Evolutionary conservation across 2,797 vertebrate species (phyloP).

Genomic region (Octomys mimax): DNA sequence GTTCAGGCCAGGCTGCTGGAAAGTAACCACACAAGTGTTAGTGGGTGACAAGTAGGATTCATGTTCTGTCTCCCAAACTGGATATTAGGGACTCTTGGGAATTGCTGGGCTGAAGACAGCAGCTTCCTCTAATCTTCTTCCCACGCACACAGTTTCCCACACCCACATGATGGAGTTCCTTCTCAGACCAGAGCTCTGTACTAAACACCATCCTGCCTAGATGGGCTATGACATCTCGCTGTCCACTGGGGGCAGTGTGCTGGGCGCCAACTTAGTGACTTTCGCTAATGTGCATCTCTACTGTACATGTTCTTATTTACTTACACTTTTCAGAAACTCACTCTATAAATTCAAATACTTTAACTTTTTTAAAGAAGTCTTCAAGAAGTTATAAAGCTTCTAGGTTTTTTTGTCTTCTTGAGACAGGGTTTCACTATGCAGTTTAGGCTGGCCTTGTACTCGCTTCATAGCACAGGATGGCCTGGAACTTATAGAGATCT

Average conservation of each 20-base stretch:
- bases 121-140: conserved; percentile 48
- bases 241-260: not conserved
- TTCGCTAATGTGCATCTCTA: not conserved
- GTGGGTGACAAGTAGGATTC: not conserved
- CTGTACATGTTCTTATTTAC: not conserved
- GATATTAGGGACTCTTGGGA: conserved; percentile 16
- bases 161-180: not conserved
- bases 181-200: conserved; percentile 31
- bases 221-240: not conserved
- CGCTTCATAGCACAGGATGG: not conserved
- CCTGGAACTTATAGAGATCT: not conserved
- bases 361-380: not conserved
- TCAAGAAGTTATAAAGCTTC: conserved; percentile 14
- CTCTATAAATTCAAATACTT: not conserved
- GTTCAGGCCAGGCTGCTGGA: not conserved
- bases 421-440: not conserved
- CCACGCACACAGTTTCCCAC: conserved; percentile 46
- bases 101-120: not conserved
- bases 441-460: not conserved
- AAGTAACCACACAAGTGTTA: not conserved
- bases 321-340: not conserved
- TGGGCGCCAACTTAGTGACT: not conserved
- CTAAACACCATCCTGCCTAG: not conserved
- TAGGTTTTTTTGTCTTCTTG: not conserved
- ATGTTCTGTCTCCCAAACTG: not conserved